A percentile compares a stretch with the other conserved stretches of the same genome.
These are phyloP conservation scores for Cosmia pyralina DNA, from an alignment of 2,888 invertebrate genomes.

Conservation along the genomic window DNA sequence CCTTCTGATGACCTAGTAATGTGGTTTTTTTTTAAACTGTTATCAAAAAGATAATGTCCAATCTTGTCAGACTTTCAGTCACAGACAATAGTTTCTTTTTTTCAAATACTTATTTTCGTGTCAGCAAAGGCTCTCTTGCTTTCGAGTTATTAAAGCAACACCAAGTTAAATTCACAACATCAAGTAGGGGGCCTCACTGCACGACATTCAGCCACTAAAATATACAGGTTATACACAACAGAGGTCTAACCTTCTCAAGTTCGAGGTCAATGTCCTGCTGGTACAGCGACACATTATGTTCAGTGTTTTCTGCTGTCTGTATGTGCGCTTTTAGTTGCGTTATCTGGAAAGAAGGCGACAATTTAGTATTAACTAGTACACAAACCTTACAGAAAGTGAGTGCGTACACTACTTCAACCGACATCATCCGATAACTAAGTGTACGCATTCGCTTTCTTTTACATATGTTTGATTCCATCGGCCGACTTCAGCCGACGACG, in stretches of 20 bases:
- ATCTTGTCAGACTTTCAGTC: not conserved
- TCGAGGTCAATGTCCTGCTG: constrained; percentile 90
- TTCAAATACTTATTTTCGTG: not conserved
- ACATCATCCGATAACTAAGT: not conserved
- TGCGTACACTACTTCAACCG: not conserved
- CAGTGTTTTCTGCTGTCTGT: constrained; percentile 84
- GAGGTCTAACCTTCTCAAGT: constrained; percentile 84
- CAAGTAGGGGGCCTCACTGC: constrained; percentile 40
- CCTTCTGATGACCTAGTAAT: not conserved
- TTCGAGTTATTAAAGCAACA: constrained; percentile 55
- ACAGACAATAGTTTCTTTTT: not conserved
- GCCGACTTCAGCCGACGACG: not conserved
- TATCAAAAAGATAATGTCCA: not conserved
- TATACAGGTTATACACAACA: not conserved
- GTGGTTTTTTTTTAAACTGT: not conserved
- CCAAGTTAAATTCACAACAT: constrained; percentile 56
- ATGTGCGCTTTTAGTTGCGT: constrained; percentile 89
- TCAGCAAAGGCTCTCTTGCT: constrained; percentile 5
- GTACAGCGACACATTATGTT: constrained; percentile 86
- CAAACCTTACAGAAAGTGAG: not conserved
- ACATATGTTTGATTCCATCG: not conserved
- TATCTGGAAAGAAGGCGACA: constrained; percentile 75
- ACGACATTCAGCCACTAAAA: constrained; percentile 37
- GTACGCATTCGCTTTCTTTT: not conserved
- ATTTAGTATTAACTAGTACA: not conserved